Base-by-base conservation (phyloP, 2,888 invertebrate species). In the Leptinotarsa tumamoca region DNA sequence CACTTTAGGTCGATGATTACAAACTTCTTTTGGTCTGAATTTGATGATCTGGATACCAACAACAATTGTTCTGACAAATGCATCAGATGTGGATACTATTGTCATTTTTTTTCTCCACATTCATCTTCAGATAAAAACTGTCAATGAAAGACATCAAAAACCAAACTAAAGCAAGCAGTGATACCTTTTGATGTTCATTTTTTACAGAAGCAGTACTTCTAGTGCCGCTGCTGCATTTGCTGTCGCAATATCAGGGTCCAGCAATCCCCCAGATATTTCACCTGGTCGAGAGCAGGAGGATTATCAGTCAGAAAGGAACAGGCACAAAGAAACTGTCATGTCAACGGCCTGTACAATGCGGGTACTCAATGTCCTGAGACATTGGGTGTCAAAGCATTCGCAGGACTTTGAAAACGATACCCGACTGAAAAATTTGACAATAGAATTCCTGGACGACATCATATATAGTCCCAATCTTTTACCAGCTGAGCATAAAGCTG, bases 271-370 rank as follows among this genome's bases (percentile, higher is more conserved):
- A 27, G 95, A 95, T 73, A 91, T 92, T 21, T 91, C 89, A 0
- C 87, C 88, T 10, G 85, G 86, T 76, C 85, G 88, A 67, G 83
- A 85, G 75, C 81, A 86, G 77, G 82, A 87, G 85, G 88, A 87
- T 75, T 85, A 86, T 58, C 81, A 84, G 17, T 81, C 86, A 52
- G 90, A 93, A 52, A 90, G 92, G 52, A 90, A 90, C 56, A 86
- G 90, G 68, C 90, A 92, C 71, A 92, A 93, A 79, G 95, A 95
- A 84, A 94, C 94, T 13, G 94, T 95, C 63, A 95, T 96, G 87
- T 96, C 95, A 63, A 96, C 96, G 5, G 97, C 97, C n/a, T 96
- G 96, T 73, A 97, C 96, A 0, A 97, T 97, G 96, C 89, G 97
- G 77, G 97, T 97, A 0, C 90, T 97, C 0, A 96, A 96, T 87